Evolutionary conservation across 1,140 invertebrate species (phyloP).

Genomic region (Pygmarrhopalites habei): DNA sequence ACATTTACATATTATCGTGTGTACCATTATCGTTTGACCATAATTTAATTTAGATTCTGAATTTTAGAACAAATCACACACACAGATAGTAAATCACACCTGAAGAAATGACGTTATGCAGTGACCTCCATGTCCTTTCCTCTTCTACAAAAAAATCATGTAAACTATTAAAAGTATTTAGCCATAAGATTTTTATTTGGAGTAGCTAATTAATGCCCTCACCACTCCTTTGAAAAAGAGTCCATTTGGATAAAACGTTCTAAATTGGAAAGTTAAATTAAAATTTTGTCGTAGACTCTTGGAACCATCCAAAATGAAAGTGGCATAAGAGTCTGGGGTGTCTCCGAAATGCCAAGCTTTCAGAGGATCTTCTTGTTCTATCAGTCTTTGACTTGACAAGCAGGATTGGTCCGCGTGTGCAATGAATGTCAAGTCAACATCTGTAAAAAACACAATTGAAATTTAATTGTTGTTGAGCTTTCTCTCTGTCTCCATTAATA

Average conservation of each 20-base stretch:
- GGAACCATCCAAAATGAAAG: slow-evolving; percentile 55
- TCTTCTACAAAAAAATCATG: slow-evolving; percentile 31
- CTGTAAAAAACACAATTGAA: too few relatives aligned
- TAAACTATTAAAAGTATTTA: slow-evolving; percentile 8
- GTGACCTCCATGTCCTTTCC: slow-evolving; percentile 52
- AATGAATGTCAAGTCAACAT: too few relatives aligned
- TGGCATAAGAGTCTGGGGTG: slow-evolving; percentile 64
- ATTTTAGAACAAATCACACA: too few relatives aligned
- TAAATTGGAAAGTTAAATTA: slow-evolving; percentile 68
- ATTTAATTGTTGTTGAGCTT: too few relatives aligned
- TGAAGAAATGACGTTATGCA: slow-evolving; percentile 63
- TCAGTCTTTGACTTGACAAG: slow-evolving; percentile 45
- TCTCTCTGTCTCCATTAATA: too few relatives aligned
- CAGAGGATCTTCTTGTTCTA: slow-evolving; percentile 50
- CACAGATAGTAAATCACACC: too few relatives aligned
- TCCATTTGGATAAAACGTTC: slow-evolving; percentile 78
- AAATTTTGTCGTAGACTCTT: slow-evolving; percentile 64
- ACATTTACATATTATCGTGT: too few relatives aligned
- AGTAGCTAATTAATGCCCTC: slow-evolving; percentile 40
- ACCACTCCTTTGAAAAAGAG: slow-evolving; percentile 68
- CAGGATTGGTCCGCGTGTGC: slow-evolving; percentile 6
- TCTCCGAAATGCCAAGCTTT: slow-evolving; percentile 84
- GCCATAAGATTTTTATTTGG: background rate
- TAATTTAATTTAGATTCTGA: too few relatives aligned
- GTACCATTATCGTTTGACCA: too few relatives aligned